Evolutionary conservation across 2,113 vertebrate species (phyloP).

Genomic region (Ailurus styani): DNA sequence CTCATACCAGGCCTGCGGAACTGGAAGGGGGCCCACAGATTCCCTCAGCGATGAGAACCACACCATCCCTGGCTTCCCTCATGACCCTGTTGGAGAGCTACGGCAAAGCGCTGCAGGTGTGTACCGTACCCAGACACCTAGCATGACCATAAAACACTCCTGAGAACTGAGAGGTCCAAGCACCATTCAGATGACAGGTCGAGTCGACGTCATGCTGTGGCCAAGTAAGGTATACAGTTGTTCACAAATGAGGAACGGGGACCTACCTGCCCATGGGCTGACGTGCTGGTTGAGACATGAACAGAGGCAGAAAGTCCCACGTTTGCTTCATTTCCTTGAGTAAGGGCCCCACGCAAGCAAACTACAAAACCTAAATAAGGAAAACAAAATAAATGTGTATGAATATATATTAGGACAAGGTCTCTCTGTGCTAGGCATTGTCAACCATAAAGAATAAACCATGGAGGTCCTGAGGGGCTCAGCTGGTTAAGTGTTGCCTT

Average conservation of each 20-base stretch:
- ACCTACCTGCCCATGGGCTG: accelerated
- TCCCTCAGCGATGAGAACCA: accelerated
- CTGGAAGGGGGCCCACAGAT: accelerated
- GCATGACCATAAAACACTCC: no score
- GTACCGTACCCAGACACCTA: accelerated
- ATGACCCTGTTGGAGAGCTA: accelerated
- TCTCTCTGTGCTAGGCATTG: accelerated
- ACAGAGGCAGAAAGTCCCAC: accelerated
- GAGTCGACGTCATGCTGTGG: not conserved
- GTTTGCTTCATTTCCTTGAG: no score
- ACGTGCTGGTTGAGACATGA: no score
- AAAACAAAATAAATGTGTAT: accelerated
- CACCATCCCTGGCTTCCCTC: accelerated
- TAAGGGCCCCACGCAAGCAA: no score
- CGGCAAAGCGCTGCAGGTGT: accelerated
- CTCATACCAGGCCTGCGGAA: accelerated
- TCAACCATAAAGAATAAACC: no score
- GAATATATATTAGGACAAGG: no score
- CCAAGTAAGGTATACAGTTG: accelerated
- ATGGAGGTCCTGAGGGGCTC: not conserved
- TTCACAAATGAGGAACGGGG: not conserved
- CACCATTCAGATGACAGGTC: accelerated
- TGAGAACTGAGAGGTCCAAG: not conserved
- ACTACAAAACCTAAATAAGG: not conserved
- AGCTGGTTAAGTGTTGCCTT: not conserved